These are phyloP conservation scores for Micronycteris hirsuta DNA, from an alignment of 2,113 vertebrate species.

Conservation along the genomic window DNA sequence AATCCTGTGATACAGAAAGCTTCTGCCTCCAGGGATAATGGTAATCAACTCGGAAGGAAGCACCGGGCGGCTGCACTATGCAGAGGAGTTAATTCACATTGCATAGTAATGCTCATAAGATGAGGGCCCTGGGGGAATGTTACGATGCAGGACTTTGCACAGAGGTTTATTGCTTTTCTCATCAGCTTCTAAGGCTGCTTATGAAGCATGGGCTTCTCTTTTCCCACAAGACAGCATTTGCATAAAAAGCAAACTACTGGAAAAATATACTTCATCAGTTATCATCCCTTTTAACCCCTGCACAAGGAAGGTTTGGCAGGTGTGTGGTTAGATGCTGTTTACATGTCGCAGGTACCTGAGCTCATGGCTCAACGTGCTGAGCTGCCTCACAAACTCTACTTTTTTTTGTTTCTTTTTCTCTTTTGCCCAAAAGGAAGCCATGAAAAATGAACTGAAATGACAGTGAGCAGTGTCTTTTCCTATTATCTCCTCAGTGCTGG, in stretches of 20 bases:
- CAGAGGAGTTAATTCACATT: slow-evolving; percentile 65
- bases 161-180: slow-evolving; percentile 70
- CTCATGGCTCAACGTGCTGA: background rate
- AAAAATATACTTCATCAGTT: slow-evolving; percentile 55
- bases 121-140: slow-evolving; percentile 57
- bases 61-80: slow-evolving; percentile 47
- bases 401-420: background rate
- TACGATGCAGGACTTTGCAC: slow-evolving; percentile 58
- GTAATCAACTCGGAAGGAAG: slow-evolving; percentile 69
- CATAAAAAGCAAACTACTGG: slow-evolving; percentile 66
- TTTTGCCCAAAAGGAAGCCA: background rate
- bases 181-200: slow-evolving; percentile 64
- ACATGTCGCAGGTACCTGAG: background rate
- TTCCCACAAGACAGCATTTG: slow-evolving; percentile 50
- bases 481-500: background rate
- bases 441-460: background rate
- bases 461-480: background rate
- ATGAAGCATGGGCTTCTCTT: slow-evolving; percentile 21
- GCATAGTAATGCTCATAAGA: slow-evolving; percentile 65
- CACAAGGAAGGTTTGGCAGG: background rate
- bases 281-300: background rate
- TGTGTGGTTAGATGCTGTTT: background rate
- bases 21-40: slow-evolving; percentile 44
- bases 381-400: background rate
- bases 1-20: slow-evolving; percentile 18